Percentiles rank a stretch among this genome's conserved stretches.
phyloP scores from a whole-genome alignment of 2,797 vertebrate genomes.

The Cyprinodon diabolis region DNA sequence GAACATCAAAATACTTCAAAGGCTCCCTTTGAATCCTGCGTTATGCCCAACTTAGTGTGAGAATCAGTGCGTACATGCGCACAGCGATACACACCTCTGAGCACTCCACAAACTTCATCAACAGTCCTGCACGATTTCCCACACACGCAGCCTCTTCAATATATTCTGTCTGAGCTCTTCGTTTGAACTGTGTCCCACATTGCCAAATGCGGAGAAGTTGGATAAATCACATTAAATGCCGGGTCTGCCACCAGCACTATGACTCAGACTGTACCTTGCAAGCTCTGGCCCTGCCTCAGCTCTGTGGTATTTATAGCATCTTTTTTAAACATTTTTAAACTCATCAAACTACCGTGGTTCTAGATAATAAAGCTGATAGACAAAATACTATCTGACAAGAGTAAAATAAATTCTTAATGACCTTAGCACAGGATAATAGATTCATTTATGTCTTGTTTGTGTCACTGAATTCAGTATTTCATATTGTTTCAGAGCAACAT shows the following conservation, averaged over 20 bases:
- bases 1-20: constrained; percentile 86
- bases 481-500: constrained; percentile 60
- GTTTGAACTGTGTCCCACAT: constrained; percentile 81
- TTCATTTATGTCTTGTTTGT: constrained; percentile 1
- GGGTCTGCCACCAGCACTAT: constrained; percentile 72
- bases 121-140: constrained; percentile 42
- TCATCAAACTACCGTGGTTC: not conserved
- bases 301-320: constrained; percentile 36
- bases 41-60: constrained; percentile 76
- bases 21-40: constrained; percentile 79
- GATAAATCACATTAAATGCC: constrained; percentile 77
- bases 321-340: not conserved
- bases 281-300: constrained; percentile 53
- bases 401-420: not conserved
- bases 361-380: not conserved
- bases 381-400: not conserved
- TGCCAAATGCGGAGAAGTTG: constrained; percentile 76
- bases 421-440: not conserved
- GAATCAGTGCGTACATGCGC: constrained; percentile 25
- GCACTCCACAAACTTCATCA: constrained; percentile 67
- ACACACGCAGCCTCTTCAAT: constrained; percentile 54
- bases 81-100: constrained; percentile 14
- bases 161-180: constrained; percentile 78
- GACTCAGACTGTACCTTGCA: constrained; percentile 69
- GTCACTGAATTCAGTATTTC: constrained; percentile 52